A percentile compares a stretch with the other conserved stretches of the same genome.
phyloP scores from a whole-genome alignment of 2,113 vertebrate species.

The Hemiscyllium ocellatum region DNA sequence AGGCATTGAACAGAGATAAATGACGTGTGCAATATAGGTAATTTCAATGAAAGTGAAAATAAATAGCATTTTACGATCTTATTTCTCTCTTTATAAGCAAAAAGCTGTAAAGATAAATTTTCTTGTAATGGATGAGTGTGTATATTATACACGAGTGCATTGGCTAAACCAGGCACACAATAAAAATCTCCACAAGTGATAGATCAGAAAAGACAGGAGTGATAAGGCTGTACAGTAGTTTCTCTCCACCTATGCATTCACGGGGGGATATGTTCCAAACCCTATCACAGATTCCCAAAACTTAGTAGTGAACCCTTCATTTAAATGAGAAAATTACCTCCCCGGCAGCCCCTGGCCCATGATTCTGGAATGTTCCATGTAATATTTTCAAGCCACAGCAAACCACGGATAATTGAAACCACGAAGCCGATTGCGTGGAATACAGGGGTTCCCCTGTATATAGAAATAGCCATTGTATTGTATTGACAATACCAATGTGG shows the following conservation, averaged over 20 bases:
- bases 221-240: neutral
- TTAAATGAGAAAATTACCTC: too few species aligned
- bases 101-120: neutral
- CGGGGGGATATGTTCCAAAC: too few species aligned
- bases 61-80: neutral
- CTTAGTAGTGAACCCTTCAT: too few species aligned
- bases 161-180: neutral
- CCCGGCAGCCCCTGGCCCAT: too few species aligned
- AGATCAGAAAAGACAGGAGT: neutral
- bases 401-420: too few species aligned
- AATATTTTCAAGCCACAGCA: too few species aligned
- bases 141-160: neutral
- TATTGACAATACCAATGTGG: too few species aligned
- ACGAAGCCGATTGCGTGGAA: too few species aligned
- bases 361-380: too few species aligned
- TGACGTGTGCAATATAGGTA: neutral
- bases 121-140: neutral
- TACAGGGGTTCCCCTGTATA: too few species aligned
- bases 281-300: too few species aligned
- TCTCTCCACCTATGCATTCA: neutral
- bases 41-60: neutral
- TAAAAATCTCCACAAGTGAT: neutral
- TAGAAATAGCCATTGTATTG: neutral
- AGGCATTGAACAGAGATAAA: neutral
- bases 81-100: neutral